Conservation (phyloP, 2,888 invertebrate species). For the Eustalomyia histrio region DNA sequence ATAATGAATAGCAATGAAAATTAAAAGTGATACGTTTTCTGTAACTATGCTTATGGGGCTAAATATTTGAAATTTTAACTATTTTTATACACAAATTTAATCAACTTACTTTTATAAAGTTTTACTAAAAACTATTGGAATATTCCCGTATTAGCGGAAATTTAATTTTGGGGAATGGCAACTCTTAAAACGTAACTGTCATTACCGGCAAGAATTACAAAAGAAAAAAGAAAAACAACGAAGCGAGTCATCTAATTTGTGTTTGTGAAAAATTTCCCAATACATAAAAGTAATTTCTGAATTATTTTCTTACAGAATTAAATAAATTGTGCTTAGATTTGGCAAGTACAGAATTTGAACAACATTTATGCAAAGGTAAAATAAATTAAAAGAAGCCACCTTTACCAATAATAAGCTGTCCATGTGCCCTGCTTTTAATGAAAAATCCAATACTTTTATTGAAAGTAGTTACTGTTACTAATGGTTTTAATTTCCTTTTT, state of each 20-base stretch:
- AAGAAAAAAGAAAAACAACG: constrained; percentile 13
- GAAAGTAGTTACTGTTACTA: background rate
- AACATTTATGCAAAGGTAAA: constrained; percentile 76
- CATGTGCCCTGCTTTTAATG: background rate
- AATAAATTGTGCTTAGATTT: constrained; percentile 74
- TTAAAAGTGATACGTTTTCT: no score
- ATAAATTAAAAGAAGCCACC: background rate
- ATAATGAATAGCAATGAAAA: no score
- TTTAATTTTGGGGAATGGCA: no score
- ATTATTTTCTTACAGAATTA: constrained; percentile 69
- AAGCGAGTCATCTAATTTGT: constrained; percentile 36
- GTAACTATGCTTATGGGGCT: no score
- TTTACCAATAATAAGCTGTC: constrained; percentile 2
- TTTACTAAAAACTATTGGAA: no score
- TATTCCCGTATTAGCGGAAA: no score
- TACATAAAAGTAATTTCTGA: background rate
- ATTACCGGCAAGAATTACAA: constrained; percentile 34
- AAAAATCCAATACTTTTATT: background rate
- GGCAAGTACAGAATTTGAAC: constrained; percentile 74
- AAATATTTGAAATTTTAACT: no score
- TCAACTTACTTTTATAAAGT: no score
- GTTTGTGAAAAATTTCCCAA: background rate
- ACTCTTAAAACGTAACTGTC: no score
- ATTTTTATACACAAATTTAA: no score
- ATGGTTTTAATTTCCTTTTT: background rate